Conservation (phyloP, 2,113 vertebrate species). For the Hyperopisus bebe region DNA sequence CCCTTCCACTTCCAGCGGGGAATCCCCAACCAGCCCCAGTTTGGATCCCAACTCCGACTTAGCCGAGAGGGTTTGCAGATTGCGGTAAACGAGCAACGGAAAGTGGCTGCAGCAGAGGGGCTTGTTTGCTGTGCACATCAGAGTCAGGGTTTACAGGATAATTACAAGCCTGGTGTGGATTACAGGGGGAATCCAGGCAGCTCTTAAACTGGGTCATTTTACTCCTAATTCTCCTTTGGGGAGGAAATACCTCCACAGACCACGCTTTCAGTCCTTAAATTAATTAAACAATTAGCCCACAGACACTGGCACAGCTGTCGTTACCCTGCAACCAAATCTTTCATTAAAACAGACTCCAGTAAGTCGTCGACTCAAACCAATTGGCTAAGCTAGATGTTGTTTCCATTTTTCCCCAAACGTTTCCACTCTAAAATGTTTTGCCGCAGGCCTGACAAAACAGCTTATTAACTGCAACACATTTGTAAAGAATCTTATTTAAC, state of each 20-base stretch:
- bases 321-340: neutral
- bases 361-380: neutral
- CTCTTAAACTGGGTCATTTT: neutral
- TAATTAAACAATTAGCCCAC: neutral
- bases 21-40: conserved; percentile 20
- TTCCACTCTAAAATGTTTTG: neutral
- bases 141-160: neutral
- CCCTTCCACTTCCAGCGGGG: conserved; percentile 19
- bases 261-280: neutral
- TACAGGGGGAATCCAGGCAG: neutral
- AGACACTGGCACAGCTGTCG: neutral
- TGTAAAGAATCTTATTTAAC: neutral
- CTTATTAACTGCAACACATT: neutral
- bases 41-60: conserved; percentile 24
- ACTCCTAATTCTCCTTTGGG: neutral
- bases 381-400: neutral
- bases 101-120: neutral
- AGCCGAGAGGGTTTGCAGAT: neutral
- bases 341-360: neutral
- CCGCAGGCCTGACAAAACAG: neutral
- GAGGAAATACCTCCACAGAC: neutral
- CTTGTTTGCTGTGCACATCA: neutral
- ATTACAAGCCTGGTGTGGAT: neutral
- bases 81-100: conserved; percentile 15
- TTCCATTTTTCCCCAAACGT: neutral